A percentile compares a stretch with the other conserved stretches of the same genome.
These are phyloP conservation scores for Eupristina koningsbergeri DNA, from an alignment of 1,140 invertebrate genomes.

Conservation along the genomic window DNA sequence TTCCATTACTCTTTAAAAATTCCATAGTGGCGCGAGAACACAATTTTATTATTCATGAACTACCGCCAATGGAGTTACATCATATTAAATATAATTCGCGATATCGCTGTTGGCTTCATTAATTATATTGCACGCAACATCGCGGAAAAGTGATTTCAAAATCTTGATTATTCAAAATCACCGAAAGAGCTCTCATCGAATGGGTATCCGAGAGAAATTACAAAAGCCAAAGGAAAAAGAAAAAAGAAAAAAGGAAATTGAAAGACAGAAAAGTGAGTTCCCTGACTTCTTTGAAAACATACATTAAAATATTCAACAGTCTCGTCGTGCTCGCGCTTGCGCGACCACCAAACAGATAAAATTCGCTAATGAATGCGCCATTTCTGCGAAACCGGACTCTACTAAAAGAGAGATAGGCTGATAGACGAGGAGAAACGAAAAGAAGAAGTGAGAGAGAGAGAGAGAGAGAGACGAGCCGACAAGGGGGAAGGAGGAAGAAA, in stretches of 20 bases:
- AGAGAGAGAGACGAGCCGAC: slow-evolving; percentile 6
- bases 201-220: background rate
- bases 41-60: background rate
- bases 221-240: no score
- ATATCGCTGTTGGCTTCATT: slow-evolving; percentile 2
- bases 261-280: slow-evolving; percentile 25
- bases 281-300: slow-evolving; percentile 18
- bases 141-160: slow-evolving; percentile 31
- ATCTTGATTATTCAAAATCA: background rate
- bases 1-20: background rate
- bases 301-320: slow-evolving; percentile 42
- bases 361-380: slow-evolving; percentile 46
- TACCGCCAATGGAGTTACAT: background rate
- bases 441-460: slow-evolving; percentile 23
- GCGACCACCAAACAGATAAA: slow-evolving; percentile 29
- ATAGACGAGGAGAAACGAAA: no score
- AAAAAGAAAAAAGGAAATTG: background rate
- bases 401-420: slow-evolving; percentile 1
- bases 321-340: slow-evolving; percentile 1
- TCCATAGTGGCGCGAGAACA: background rate
- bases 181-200: background rate
- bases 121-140: background rate
- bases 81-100: background rate
- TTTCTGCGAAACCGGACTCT: slow-evolving; percentile 46
- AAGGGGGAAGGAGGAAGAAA: background rate